Base-by-base conservation (phyloP, 2,113 vertebrate species). In the Grantiella picta region DNA sequence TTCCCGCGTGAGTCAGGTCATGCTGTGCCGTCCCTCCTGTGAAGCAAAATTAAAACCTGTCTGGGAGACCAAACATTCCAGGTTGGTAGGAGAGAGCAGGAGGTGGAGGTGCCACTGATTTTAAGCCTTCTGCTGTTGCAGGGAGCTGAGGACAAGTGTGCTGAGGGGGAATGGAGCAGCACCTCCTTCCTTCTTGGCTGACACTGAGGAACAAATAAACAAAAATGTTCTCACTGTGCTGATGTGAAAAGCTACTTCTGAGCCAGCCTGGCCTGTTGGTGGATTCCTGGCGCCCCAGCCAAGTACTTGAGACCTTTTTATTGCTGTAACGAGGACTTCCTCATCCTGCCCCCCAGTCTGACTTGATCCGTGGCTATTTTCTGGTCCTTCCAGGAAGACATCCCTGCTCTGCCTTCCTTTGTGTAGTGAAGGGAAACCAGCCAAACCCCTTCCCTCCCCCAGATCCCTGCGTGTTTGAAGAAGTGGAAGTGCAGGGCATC, bases 231-330 rank as follows among this genome's bases (percentile, higher is more conserved):
- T 82, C 94, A 56, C 71, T 1, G 0, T 0, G 3, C 61, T 47
- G 79, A 38, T 76, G 82, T 76, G 80, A 44, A 72, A 80, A 90
- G 91, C 89, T 82, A 61, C 36, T 52, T 33, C 53, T 76, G 86
- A 92, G 86, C 75, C 10, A 5, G 47, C 28, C 75, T 47, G 66
- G 86, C 17, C 3, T 69, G 63, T 6, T 35, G 81, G 90, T 77
- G 81, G 64, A 59, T 95, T 90, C 82, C 89, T 82, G 91, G 57
- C 0, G 0, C 40, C 50, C 66, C 4, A 12, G 94, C 94, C 91
- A 92, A 95, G 82, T 77, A 36, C 91, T 90, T 86, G 93, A 94
- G 86, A 92, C 86, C 71, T 95, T 90, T 92, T 92, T 77, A 89
- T 89, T 94, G 80, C 91, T 3, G 0, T 23, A 83, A 89, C 7